These are phyloP conservation scores for Selene dorsalis DNA, from an alignment of 2,797 vertebrate species.

Conservation along the genomic window DNA sequence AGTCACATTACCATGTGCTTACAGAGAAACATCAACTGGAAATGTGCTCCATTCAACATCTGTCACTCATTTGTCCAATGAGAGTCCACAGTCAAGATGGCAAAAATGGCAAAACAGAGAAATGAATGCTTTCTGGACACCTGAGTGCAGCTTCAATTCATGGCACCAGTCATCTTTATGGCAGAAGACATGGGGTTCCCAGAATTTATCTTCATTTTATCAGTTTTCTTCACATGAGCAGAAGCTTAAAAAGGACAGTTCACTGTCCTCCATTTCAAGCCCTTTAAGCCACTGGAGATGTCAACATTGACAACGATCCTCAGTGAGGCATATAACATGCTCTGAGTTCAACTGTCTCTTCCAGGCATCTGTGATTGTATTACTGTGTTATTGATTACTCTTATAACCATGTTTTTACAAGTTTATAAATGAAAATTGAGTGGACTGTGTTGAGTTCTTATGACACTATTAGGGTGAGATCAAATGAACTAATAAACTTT, in stretches of 20 bases:
- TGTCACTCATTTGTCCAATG: not conserved
- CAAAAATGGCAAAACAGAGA: not conserved
- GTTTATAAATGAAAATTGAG: not conserved
- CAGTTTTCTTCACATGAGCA: not conserved
- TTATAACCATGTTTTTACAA: not conserved
- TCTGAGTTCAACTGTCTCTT: not conserved
- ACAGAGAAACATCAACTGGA: not conserved
- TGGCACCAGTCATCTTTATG: not conserved
- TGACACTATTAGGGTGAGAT: not conserved
- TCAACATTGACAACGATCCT: not conserved
- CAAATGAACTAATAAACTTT: not conserved
- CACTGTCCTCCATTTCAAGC: not conserved
- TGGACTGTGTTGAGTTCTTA: not conserved
- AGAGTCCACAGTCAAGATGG: not conserved
- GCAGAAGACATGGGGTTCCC: constrained; percentile 11
- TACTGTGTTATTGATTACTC: not conserved
- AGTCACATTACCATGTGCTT: not conserved
- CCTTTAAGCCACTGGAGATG: not conserved
- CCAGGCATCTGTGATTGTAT: not conserved
- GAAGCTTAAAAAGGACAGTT: not conserved
- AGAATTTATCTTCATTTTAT: not conserved
- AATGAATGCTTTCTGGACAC: not conserved
- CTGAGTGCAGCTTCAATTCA: not conserved
- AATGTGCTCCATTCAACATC: not conserved
- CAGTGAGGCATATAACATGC: not conserved